Evolutionary conservation across 2,113 vertebrate species (phyloP).

Genomic region (Rallus limicola): DNA sequence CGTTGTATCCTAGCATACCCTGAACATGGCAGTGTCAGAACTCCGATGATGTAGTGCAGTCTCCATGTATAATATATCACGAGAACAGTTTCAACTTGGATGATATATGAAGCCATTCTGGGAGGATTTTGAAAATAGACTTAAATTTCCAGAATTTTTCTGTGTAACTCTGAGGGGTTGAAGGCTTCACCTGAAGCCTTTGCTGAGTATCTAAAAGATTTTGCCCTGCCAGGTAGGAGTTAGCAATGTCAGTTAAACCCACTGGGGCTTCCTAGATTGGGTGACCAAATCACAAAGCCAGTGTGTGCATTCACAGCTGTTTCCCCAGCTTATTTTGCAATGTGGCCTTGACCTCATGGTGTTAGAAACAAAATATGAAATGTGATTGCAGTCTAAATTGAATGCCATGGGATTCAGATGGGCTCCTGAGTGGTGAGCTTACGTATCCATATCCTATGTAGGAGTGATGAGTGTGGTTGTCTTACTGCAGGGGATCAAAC

Average conservation of each 20-base stretch:
- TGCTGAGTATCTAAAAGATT: constrained; percentile 36
- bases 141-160: constrained; percentile 53
- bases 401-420: not conserved
- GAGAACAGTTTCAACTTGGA: constrained; percentile 57
- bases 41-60: constrained; percentile 70
- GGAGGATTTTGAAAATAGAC: constrained; percentile 74
- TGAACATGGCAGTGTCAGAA: constrained; percentile 72
- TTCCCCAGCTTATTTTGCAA: not conserved
- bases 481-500: not conserved
- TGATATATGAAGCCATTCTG: constrained; percentile 71
- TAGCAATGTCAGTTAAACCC: constrained; percentile 27
- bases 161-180: constrained; percentile 46
- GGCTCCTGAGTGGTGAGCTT: not conserved
- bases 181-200: constrained; percentile 52
- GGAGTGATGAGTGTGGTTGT: not conserved
- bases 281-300: not conserved
- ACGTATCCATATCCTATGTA: not conserved
- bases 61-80: constrained; percentile 74
- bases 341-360: not conserved
- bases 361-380: not conserved
- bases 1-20: constrained; percentile 64
- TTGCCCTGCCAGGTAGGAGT: not conserved
- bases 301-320: not conserved
- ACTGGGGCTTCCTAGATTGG: not conserved
- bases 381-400: not conserved